Percentiles rank a stretch among this genome's conserved stretches.
Evolutionary conservation across 2,888 invertebrate species (phyloP).

Genomic region (Cheilosia soror): DNA sequence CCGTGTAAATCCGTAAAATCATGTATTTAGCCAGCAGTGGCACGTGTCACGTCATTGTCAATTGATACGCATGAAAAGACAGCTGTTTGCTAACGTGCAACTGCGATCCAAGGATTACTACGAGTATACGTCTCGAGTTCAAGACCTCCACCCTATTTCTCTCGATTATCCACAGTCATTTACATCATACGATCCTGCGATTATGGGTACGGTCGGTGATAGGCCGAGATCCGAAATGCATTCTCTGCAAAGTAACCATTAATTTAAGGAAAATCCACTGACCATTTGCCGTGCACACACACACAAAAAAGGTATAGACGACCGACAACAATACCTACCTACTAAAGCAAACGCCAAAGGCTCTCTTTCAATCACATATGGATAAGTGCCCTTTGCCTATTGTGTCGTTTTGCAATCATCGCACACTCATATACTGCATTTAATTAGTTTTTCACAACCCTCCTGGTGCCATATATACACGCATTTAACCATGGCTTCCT

Average conservation of each 20-base stretch:
- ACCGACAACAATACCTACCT: constrained; percentile 9
- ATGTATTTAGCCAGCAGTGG: constrained; percentile 71
- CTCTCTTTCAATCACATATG: constrained; percentile 27
- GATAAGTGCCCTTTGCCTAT: too few relatives aligned
- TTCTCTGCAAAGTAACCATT: constrained; percentile 60
- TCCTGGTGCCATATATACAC: constrained; percentile 12
- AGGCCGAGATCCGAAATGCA: constrained; percentile 8
- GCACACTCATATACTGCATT: constrained; percentile 56
- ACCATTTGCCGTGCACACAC: constrained; percentile 41
- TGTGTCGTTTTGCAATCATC: constrained; percentile 7
- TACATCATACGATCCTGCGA: constrained; percentile 43
- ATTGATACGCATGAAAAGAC: constrained; percentile 74
- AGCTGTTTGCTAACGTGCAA: constrained; percentile 65
- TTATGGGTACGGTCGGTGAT: constrained; percentile 22
- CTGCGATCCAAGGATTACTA: constrained; percentile 63
- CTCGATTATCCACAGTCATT: constrained; percentile 49
- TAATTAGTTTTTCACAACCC: constrained; percentile 55
- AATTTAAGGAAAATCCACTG: constrained; percentile 44
- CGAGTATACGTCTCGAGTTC: background rate
- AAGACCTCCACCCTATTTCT: constrained; percentile 24
- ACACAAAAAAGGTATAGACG: constrained; percentile 5
- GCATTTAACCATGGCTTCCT: constrained; percentile 61
- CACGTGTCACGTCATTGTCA: constrained; percentile 76
- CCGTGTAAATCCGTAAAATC: constrained; percentile 75
- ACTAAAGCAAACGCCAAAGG: constrained; percentile 49